phyloP scores from a whole-genome alignment of 2,797 vertebrate genomes.

The Poecile montanus region DNA sequence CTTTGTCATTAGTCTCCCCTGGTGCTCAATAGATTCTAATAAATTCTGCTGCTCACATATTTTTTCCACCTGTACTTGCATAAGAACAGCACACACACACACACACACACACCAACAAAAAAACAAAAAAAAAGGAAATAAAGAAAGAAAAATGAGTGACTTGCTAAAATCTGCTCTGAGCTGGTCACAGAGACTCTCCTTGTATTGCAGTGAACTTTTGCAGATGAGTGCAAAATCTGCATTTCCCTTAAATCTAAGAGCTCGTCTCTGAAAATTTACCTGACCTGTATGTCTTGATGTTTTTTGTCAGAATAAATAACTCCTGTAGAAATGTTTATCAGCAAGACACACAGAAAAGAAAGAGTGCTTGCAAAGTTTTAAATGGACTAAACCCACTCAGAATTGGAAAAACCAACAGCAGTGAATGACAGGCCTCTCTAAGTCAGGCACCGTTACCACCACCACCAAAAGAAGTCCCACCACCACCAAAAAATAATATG shows the following conservation, averaged over 20 bases:
- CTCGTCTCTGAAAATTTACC: neutral
- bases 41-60: neutral
- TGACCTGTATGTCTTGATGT: neutral
- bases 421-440: neutral
- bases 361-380: neutral
- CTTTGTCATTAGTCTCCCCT: neutral
- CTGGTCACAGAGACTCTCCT: neutral
- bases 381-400: neutral
- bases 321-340: neutral
- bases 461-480: neutral
- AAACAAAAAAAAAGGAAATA: accelerated
- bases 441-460: neutral
- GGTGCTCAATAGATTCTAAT: neutral
- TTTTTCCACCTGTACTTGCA: neutral
- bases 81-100: neutral
- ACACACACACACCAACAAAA: neutral
- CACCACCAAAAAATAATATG: neutral
- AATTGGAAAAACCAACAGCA: neutral
- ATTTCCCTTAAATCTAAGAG: neutral
- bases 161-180: neutral
- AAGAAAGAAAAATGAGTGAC: neutral
- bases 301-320: neutral
- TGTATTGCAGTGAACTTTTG: neutral
- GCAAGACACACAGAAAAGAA: neutral
- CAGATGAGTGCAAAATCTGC: constrained; percentile 7